Evolutionary conservation across 2,888 invertebrate genomes (phyloP).

Genomic region (Nyleta sp.): DNA sequence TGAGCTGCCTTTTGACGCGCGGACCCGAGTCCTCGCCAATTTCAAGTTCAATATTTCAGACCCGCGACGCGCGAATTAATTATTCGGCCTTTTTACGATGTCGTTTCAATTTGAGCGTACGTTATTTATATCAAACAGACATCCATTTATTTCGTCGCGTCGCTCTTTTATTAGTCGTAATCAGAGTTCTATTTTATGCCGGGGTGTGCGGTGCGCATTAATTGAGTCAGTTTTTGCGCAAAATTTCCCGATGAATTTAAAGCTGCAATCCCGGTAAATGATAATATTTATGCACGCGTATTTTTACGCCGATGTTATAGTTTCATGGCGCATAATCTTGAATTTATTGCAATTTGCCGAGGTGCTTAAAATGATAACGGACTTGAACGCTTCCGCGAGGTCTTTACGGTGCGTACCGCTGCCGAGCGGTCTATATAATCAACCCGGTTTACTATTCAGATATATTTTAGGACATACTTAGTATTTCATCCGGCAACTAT

Average conservation of each 20-base stretch:
- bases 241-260: conserved; percentile 53
- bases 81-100: neutral
- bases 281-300: conserved; percentile 59
- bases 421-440: conserved; percentile 48
- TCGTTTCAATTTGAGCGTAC: neutral
- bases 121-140: neutral
- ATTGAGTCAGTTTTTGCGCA: conserved; percentile 48
- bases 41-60: conserved; percentile 43
- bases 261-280: conserved; percentile 49
- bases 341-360: conserved; percentile 62
- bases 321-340: conserved; percentile 56
- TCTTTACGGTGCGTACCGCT: conserved; percentile 46
- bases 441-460: conserved; percentile 50
- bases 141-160: too few species aligned
- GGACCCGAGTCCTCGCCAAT: conserved; percentile 24
- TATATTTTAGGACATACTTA: conserved; percentile 51
- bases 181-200: conserved; percentile 42
- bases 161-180: conserved; percentile 56
- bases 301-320: conserved; percentile 58
- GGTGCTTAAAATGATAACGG: conserved; percentile 63
- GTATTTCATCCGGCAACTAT: conserved; percentile 30
- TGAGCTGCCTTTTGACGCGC: conserved; percentile 24
- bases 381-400: conserved; percentile 53
- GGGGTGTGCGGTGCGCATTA: conserved; percentile 35
- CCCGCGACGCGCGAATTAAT: conserved; percentile 13